Evolutionary conservation across 2,888 invertebrate genomes (phyloP).

Genomic region (Andrena marginata): DNA sequence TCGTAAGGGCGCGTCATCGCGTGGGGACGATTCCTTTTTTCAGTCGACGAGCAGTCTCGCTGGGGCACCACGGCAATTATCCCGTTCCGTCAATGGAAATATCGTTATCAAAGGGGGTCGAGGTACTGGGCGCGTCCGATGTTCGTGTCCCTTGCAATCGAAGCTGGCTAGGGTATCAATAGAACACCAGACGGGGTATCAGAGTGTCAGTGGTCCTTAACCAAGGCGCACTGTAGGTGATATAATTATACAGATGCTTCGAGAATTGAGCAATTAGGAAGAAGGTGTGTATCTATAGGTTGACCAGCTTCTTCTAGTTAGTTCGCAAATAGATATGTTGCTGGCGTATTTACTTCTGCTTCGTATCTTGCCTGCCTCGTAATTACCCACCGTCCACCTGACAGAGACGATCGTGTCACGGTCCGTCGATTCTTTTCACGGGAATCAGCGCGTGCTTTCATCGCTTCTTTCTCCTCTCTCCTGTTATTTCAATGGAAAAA

Average conservation of each 20-base stretch:
- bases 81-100: conserved; percentile 22
- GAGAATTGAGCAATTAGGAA: no score
- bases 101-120: conserved; percentile 1
- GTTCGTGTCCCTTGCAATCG: not conserved
- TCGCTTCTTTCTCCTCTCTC: not conserved
- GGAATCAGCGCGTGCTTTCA: conserved; percentile 12
- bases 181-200: not conserved
- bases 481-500: conserved; percentile 8
- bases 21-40: not conserved
- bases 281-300: no score
- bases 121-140: not conserved
- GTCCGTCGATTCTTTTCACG: conserved; percentile 17
- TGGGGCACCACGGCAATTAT: conserved; percentile 15
- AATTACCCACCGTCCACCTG: conserved; percentile 3
- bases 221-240: not conserved
- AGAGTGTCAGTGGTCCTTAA: not conserved
- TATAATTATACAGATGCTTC: not conserved
- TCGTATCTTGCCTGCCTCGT: not conserved
- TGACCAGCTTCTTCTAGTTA: not conserved
- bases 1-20: conserved; percentile 4
- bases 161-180: conserved; percentile 1
- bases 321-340: not conserved
- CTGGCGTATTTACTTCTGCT: not conserved
- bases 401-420: conserved; percentile 2
- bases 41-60: not conserved